phyloP scores from a whole-genome alignment of 2,888 invertebrate species.

The Nomada ruficornis region DNA sequence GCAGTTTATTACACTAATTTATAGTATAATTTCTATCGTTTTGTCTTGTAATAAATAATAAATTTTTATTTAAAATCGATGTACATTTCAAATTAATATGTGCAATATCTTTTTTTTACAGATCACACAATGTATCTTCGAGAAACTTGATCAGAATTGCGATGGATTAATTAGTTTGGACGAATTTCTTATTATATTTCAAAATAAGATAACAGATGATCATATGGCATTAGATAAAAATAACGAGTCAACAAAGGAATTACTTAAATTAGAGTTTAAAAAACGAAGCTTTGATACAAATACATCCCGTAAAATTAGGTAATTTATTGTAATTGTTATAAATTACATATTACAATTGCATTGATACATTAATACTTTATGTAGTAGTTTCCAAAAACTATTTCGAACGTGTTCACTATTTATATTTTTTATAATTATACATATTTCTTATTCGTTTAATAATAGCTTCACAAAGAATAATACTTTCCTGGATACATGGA shows the following conservation, averaged over 20 bases:
- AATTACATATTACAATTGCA: neutral
- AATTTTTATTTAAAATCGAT: neutral
- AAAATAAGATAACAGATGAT: slow-evolving; percentile 82
- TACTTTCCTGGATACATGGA: slow-evolving; percentile 89
- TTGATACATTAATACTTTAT: no score
- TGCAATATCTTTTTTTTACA: slow-evolving; percentile 68
- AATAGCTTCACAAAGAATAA: slow-evolving; percentile 57
- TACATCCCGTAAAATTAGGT: slow-evolving; percentile 72
- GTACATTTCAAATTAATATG: neutral
- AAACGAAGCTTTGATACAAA: slow-evolving; percentile 70
- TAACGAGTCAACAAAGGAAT: slow-evolving; percentile 67
- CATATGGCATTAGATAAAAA: slow-evolving; percentile 73
- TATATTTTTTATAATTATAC: neutral
- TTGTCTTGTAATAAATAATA: neutral
- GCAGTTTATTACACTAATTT: neutral
- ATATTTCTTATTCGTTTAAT: slow-evolving; percentile 46
- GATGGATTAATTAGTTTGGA: slow-evolving; percentile 88
- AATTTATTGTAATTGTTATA: slow-evolving; percentile 17
- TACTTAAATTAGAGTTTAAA: slow-evolving; percentile 69
- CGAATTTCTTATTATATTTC: slow-evolving; percentile 88
- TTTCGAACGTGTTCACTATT: neutral
- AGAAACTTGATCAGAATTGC: slow-evolving; percentile 87
- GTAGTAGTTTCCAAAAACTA: no score
- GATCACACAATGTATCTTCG: slow-evolving; percentile 87
- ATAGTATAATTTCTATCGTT: neutral